Percentiles rank a stretch among this genome's conserved stretches.
phyloP scores from a whole-genome alignment of 2,797 vertebrate species.

The Arnoldichthys spilopterus region DNA sequence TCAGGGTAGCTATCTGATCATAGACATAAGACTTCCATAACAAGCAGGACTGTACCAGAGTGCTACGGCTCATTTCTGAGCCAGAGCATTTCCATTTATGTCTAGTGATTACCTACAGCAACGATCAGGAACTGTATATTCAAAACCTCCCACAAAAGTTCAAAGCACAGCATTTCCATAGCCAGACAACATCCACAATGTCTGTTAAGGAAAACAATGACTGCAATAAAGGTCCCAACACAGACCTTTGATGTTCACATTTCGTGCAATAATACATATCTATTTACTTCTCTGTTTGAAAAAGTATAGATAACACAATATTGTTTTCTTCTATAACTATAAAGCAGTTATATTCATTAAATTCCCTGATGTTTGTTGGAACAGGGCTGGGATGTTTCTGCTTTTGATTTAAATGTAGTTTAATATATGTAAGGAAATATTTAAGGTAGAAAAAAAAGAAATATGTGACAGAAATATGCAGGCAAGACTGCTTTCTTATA shows the following conservation, averaged over 20 bases:
- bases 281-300: slow-evolving; percentile 8
- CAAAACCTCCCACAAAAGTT: slow-evolving; percentile 39
- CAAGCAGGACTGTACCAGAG: slow-evolving; percentile 77
- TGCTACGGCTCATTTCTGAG: slow-evolving; percentile 77
- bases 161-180: slow-evolving; percentile 50
- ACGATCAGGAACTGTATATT: slow-evolving; percentile 48
- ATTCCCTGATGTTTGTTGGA: background rate
- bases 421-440: too few relatives aligned
- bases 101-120: slow-evolving; percentile 61
- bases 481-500: too few relatives aligned
- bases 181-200: slow-evolving; percentile 49
- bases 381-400: background rate
- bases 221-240: slow-evolving; percentile 35
- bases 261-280: slow-evolving; percentile 22
- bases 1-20: slow-evolving; percentile 84
- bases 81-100: slow-evolving; percentile 65
- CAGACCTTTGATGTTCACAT: slow-evolving; percentile 11
- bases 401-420: background rate
- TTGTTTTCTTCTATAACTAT: background rate
- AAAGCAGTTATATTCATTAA: background rate
- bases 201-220: slow-evolving; percentile 49
- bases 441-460: too few relatives aligned
- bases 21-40: slow-evolving; percentile 76
- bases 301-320: background rate
- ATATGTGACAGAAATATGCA: too few relatives aligned